These are phyloP conservation scores for Periophthalmus modestus DNA, from an alignment of 2,113 vertebrate species.

Conservation along the genomic window DNA sequence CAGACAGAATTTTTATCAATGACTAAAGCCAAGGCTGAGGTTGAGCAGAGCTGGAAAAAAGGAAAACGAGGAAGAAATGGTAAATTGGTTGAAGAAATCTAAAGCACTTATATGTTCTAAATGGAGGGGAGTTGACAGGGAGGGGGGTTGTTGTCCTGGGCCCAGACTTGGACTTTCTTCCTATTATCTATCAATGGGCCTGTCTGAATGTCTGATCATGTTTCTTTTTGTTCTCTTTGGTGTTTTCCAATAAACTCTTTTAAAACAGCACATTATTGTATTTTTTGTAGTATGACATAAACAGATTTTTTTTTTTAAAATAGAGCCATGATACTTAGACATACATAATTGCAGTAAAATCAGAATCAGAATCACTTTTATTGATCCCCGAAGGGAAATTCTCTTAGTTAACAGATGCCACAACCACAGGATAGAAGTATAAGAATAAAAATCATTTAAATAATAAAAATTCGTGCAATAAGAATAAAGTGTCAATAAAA, in stretches of 20 bases:
- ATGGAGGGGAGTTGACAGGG: too few relatives aligned
- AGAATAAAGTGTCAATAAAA: too few relatives aligned
- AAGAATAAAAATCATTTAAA: too few relatives aligned
- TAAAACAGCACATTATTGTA: background rate
- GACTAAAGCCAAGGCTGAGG: slow-evolving; percentile 65
- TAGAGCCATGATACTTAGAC: background rate
- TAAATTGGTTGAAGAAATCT: slow-evolving; percentile 81
- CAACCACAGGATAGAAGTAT: too few relatives aligned
- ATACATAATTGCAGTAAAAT: background rate
- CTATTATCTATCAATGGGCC: too few relatives aligned
- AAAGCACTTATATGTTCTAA: background rate
- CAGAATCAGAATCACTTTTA: too few relatives aligned
- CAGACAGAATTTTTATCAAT: slow-evolving; percentile 56
- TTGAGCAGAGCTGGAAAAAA: slow-evolving; percentile 78
- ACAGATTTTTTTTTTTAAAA: too few relatives aligned
- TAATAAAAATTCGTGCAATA: too few relatives aligned
- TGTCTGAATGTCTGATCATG: background rate
- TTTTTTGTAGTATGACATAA: background rate
- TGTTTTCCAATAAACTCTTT: background rate
- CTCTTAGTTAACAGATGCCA: too few relatives aligned
- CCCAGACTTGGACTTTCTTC: too few relatives aligned
- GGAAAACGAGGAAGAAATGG: slow-evolving; percentile 56
- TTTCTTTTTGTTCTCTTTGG: background rate
- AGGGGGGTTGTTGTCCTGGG: too few relatives aligned
- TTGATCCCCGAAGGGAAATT: too few relatives aligned